Percentiles rank a stretch among this genome's conserved stretches.
Evolutionary conservation across 1,140 invertebrate genomes (phyloP).

Genomic region (Agrilus planipennis): DNA sequence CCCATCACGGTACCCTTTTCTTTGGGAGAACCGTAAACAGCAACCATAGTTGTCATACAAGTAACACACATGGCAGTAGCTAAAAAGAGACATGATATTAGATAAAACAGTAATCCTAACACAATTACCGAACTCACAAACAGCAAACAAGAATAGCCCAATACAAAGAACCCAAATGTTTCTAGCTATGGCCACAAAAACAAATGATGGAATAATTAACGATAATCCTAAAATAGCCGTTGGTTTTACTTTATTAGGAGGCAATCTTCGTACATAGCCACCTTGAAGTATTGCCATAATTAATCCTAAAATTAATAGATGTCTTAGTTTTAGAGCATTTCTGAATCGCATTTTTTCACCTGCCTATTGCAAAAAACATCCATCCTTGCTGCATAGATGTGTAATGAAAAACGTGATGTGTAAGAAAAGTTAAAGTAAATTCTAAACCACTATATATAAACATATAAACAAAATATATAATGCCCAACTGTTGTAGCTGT

Average conservation of each 20-base stretch:
- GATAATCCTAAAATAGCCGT: slow-evolving; percentile 68
- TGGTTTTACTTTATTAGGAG: slow-evolving; percentile 60
- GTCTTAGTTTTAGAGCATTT: neutral
- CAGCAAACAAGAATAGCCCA: slow-evolving; percentile 77
- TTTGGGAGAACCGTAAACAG: slow-evolving; percentile 63
- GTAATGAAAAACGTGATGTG: slow-evolving; percentile 85
- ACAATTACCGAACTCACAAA: slow-evolving; percentile 59
- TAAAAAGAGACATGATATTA: slow-evolving; percentile 33
- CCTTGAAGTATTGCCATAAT: slow-evolving; percentile 93
- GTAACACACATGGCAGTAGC: slow-evolving; percentile 91
- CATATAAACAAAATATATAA: slow-evolving; percentile 88
- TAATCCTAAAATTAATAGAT: slow-evolving; percentile 43
- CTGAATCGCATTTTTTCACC: slow-evolving; percentile 13
- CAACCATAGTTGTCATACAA: slow-evolving; percentile 83
- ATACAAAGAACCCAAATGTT: slow-evolving; percentile 50
- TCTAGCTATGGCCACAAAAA: slow-evolving; percentile 63
- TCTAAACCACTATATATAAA: slow-evolving; percentile 96
- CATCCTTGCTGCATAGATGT: slow-evolving; percentile 93
- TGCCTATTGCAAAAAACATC: slow-evolving; percentile 92
- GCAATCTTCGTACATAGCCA: slow-evolving; percentile 68
- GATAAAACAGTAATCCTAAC: slow-evolving; percentile 4
- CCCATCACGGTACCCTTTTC: slow-evolving; percentile 90
- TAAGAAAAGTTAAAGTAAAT: slow-evolving; percentile 95
- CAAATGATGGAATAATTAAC: slow-evolving; percentile 78
- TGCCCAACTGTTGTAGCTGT: slow-evolving; percentile 61